Evolutionary conservation across 35 echinoderm and acorn worm species (phyloP), one percentile per base, ranked within the genome.

Genomic region (Apostichopus parvimensis): DNA sequence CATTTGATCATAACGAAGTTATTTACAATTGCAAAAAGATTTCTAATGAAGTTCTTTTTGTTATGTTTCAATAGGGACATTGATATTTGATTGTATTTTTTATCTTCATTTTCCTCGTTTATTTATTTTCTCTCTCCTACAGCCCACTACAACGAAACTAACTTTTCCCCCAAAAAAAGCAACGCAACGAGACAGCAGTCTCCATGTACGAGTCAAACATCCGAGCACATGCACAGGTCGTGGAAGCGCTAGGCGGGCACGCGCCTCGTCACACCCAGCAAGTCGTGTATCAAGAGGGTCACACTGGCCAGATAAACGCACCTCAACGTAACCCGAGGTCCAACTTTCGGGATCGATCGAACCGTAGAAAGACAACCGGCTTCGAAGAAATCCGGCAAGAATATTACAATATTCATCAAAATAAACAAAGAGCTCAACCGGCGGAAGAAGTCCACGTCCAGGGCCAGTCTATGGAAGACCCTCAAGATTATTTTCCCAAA

Each of bases 331-430:
- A 26, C 60, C 70, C 89, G 56, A 77, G 45, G 11, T 78, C 72
- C 8, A 77, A 91, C 45, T 79, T 78, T 11, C 28, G 66, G 28
- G 88, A 77, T 22, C 45, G 88, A 45, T 90, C 66, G 8, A 57
- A 57, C 7, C 88, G 88, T 45, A 75, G 88, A 57, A 75, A 78
- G 66, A 90, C 88, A 12, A 90, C 88, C 8, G 88, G 88, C 34
- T 90, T 90, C 56, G 88, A 90, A 78, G 88, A 90, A 24, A 90
- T 90, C 65, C 66, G 88, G 13, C 88, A 90, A 62, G 88, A 90
- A 62, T 90, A 90, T 61, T 90, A 77, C 15, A 11, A 90, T 9
- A 77, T 91, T 53, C 89, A 91, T 53, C 89, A 91, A 56, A 91
- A 91, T 73, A 91, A 91, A 59, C 52, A 34, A 7, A 91, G 14